Base-by-base conservation (phyloP, 1,140 invertebrate genomes). In the Cherax destructor region DNA sequence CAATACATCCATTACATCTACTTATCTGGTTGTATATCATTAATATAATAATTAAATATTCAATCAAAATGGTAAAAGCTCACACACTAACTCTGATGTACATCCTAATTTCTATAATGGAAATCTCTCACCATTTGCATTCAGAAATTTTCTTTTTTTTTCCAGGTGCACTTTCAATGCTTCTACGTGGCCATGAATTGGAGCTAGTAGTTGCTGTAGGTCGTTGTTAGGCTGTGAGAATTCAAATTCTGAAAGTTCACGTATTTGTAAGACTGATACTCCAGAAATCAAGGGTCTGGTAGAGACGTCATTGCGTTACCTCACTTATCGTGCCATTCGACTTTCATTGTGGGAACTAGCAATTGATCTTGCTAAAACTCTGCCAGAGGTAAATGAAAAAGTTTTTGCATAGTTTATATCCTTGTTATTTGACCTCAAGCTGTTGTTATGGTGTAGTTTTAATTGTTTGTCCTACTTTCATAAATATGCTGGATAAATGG, bases 111-210 rank as follows among this genome's bases (percentile, higher is more conserved):
- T 41, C 30, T 41, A 41, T 41, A 41, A 41, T 41, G 30, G 30
- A 41, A 41, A 41, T 41, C 30, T n/a, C 30, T 41, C 30, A 41
- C 30, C 30, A 41, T 2, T 41, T 41, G 30, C 30, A 41, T 41
- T 41, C 30, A 41, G 30, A 41, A 41, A 41, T 41, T 41, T 1
- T 2, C 30, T 56, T 10, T 56, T n/a, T 56, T 56, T 56, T 93
- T 74, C 94, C 95, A 95, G 93, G 93, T 87, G 94, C 95, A n/a
- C 92, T 95, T 77, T 93, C 93, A 65, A 94, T 93, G 78, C 93
- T 95, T 61, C 94, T 95, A 13, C 93, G 94, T 87, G 95, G 94
- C 41, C 93, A 95, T 94, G 95, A 95, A 88, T 84, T 95, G 74
- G 95, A 95, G 91, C 93, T 95, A 18, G 95, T 94, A 41, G 93